These are phyloP conservation scores for Metellina segmentata DNA, from an alignment of 2,888 invertebrate species.

Conservation along the genomic window DNA sequence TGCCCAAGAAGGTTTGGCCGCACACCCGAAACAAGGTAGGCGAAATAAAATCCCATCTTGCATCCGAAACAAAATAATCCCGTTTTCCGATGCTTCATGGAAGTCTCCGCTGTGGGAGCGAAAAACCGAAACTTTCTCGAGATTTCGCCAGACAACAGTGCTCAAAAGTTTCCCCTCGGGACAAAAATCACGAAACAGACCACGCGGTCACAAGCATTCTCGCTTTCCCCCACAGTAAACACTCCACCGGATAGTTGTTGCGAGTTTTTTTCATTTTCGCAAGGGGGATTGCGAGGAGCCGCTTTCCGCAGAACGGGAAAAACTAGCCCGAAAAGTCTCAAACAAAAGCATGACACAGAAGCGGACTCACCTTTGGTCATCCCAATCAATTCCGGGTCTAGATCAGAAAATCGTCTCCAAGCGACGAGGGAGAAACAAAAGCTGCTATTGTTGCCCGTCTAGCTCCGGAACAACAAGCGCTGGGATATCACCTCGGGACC, in stretches of 20 bases:
- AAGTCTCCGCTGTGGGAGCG: background rate
- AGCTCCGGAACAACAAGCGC: background rate
- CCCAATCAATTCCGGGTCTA: conserved; percentile 39
- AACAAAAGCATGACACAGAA: conserved; percentile 1
- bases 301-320: background rate
- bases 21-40: too few species aligned
- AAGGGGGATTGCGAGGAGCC: too few species aligned
- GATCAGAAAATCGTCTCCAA: conserved; percentile 41
- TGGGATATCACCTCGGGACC: background rate
- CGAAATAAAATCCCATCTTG: too few species aligned
- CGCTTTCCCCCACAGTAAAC: background rate
- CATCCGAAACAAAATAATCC: too few species aligned
- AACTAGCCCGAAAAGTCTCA: background rate
- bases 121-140: background rate
- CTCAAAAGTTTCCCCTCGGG: background rate
- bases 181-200: conserved; percentile 6
- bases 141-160: background rate
- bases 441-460: background rate
- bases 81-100: background rate
- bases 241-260: background rate
- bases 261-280: background rate
- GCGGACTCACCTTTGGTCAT: conserved; percentile 60
- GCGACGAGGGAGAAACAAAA: conserved; percentile 38
- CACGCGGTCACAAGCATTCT: conserved; percentile 13
- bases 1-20: too few species aligned